Conservation (phyloP, 1,140 invertebrate genomes). For the Pseudoatta argentina region DNA sequence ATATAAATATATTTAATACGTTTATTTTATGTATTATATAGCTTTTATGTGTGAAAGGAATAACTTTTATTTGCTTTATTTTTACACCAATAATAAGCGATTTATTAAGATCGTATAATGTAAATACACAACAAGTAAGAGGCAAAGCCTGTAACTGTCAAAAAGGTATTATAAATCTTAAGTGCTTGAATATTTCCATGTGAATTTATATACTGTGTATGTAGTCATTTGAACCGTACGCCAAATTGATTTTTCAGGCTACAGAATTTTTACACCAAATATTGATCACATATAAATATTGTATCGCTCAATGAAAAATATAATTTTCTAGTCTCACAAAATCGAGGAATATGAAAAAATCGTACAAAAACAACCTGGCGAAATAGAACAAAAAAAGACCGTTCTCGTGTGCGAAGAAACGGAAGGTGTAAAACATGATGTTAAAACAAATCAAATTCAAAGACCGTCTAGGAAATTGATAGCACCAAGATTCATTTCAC, state of each 20-base stretch:
- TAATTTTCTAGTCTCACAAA: conserved; percentile 82
- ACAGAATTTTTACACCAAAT: not conserved
- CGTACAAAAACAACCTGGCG: conserved; percentile 81
- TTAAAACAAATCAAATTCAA: conserved; percentile 71
- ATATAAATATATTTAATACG: conserved; percentile 20
- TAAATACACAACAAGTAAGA: too few relatives aligned
- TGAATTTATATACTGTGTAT: too few relatives aligned
- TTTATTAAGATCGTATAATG: too few relatives aligned
- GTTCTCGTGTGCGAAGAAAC: conserved; percentile 83
- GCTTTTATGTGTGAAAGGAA: not conserved
- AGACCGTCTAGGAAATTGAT: conserved; percentile 88
- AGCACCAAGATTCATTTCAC: conserved; percentile 90
- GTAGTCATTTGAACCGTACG: too few relatives aligned
- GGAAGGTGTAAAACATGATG: conserved; percentile 76
- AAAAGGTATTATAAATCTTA: too few relatives aligned
- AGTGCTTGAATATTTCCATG: too few relatives aligned
- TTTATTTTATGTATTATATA: not conserved
- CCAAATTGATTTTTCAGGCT: too few relatives aligned
- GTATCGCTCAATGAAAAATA: conserved; percentile 7
- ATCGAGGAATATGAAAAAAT: conserved; percentile 87
- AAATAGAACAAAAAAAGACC: conserved; percentile 83
- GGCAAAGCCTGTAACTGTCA: too few relatives aligned
- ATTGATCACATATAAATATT: conserved; percentile 2
- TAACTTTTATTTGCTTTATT: not conserved
- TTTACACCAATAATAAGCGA: not conserved